These are phyloP conservation scores for Marisa cornuarietis DNA, from an alignment of 1,140 invertebrate species.

Conservation along the genomic window DNA sequence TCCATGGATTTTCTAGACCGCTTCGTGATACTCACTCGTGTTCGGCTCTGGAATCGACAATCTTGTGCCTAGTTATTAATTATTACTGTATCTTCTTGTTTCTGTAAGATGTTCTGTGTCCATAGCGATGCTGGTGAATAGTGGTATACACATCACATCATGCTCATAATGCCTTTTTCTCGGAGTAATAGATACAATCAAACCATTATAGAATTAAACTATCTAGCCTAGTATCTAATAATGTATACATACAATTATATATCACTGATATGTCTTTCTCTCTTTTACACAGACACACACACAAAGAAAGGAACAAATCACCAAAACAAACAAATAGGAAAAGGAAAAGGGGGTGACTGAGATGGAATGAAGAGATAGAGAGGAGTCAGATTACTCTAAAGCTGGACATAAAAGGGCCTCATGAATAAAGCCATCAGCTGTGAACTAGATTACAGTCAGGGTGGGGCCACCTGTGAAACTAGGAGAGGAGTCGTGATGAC, in stretches of 20 bases:
- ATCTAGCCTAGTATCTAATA: neutral
- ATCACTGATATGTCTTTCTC: no score
- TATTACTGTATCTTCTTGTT: neutral
- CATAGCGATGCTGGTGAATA: neutral
- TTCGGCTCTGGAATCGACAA: no score
- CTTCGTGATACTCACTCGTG: neutral
- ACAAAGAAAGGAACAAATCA: neutral
- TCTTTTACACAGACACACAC: neutral
- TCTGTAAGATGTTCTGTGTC: neutral
- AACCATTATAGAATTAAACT: neutral
- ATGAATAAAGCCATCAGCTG: no score
- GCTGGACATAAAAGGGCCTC: no score
- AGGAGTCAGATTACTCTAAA: no score
- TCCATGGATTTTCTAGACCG: neutral
- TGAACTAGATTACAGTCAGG: no score
- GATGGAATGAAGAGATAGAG: neutral
- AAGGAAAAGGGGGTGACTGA: neutral
- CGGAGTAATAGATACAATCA: neutral
- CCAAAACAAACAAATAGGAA: neutral
- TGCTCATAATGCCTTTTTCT: no score
- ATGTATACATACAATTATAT: no score
- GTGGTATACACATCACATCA: no score
- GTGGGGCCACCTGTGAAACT: no score
- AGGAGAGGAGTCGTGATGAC: no score
- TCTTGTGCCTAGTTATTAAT: neutral